Base-by-base conservation (phyloP, 1,140 invertebrate genomes). In the Drosophila santomea region DNA sequence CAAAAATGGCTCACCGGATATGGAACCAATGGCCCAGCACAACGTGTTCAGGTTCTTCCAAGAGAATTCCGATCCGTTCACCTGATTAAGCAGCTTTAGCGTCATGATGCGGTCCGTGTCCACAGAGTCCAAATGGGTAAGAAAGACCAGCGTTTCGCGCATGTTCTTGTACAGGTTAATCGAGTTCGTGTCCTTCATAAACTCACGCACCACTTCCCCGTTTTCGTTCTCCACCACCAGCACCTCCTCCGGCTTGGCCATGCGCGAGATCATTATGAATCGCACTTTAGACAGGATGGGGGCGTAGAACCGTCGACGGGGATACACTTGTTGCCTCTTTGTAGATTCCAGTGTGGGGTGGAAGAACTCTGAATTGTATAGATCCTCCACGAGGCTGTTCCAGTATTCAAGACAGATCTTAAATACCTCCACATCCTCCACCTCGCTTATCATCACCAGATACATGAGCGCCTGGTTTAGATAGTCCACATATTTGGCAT, bases 191-290 rank as follows among this genome's bases (percentile, higher is more conserved):
- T 99, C 99, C 93, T 99, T 99, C 97, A 99, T 99, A 91, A 99
- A 99, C 93, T 99, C 99, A 51, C 99, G 93, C 2, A 99, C 98
- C 56, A 99, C 98, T 94, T 99, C 99, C 28, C 99, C 99, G 93
- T 99, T 99, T 93, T 99, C 99, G 94, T 99, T 99, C 93, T 99
- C 99, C n/a, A 99, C 99, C 57, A 99, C 98, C n/a, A 99, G 94
- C 6, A 99, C 99, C 94, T 99, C 99, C 93, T 99, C 99, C 0
- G 99, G 99, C 93, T 99, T 99, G 1, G 99, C 99, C 99, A 99
- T 99, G 80, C 98, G 95, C 45, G 97, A 98, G 57, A 99, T 99
- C 98, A 99, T 99, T 23, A 99, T 98, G 79, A 97, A 97, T n/a
- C 99, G 94, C 14, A 99, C 96, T 94, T 97, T 97, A 45, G 97